Percentiles rank a stretch among this genome's conserved stretches.
phyloP scores from a whole-genome alignment of 2,113 vertebrate genomes.

The Dinomys branickii region DNA sequence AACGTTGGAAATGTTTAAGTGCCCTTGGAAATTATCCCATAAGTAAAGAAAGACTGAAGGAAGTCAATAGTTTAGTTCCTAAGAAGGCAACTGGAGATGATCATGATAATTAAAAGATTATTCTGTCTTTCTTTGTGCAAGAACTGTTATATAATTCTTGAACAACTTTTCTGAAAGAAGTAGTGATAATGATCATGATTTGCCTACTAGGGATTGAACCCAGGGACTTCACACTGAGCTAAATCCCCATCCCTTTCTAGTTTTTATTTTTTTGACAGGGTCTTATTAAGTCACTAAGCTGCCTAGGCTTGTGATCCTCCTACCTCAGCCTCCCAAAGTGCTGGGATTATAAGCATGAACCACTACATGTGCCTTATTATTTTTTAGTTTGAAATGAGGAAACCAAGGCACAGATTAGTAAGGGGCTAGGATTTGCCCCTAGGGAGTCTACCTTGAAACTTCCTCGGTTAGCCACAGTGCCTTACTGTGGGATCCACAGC shows the following conservation, averaged over 20 bases:
- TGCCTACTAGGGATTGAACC: neutral
- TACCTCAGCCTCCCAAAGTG: neutral
- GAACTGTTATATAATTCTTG: neutral
- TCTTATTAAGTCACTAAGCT: neutral
- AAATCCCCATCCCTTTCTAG: neutral
- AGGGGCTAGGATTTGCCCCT: neutral
- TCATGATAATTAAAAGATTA: neutral
- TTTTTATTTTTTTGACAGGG: neutral
- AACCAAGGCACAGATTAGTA: neutral
- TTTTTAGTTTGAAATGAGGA: neutral
- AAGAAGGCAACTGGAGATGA: neutral
- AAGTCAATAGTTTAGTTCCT: neutral
- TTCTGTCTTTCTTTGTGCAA: too few species aligned
- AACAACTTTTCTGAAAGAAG: neutral
- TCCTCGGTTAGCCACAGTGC: rapidly evolving
- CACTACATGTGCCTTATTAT: neutral
- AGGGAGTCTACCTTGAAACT: neutral
- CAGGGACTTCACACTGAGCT: neutral
- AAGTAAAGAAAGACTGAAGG: neutral
- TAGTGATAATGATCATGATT: neutral
- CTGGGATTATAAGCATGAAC: neutral
- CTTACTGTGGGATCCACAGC: neutral
- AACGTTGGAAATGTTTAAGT: neutral
- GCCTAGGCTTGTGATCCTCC: neutral
- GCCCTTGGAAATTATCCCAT: neutral